These are phyloP conservation scores for Hyles lineata DNA, from an alignment of 2,888 invertebrate species.

Conservation along the genomic window DNA sequence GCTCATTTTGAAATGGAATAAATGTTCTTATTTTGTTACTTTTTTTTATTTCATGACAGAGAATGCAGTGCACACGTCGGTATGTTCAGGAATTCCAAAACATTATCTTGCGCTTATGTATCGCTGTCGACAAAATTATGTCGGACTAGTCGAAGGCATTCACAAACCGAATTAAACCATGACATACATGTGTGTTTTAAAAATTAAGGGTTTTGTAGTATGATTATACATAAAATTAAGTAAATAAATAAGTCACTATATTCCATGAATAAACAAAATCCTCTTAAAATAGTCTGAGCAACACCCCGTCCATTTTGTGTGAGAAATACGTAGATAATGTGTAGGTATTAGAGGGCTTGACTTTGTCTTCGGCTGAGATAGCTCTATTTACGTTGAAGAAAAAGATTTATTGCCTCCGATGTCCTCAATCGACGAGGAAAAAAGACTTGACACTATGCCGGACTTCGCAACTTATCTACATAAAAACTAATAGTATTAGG, in stretches of 20 bases:
- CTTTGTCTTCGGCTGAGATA: slow-evolving; percentile 35
- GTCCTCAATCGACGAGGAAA: slow-evolving; percentile 45
- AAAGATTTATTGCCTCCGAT: slow-evolving; percentile 52
- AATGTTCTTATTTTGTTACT: too few relatives aligned
- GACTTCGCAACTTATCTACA: slow-evolving; percentile 16
- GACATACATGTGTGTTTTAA: background rate
- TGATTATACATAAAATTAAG: background rate
- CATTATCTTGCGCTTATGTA: too few relatives aligned
- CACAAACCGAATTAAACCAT: too few relatives aligned
- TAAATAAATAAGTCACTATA: background rate
- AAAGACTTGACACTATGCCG: slow-evolving; percentile 43
- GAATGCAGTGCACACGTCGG: too few relatives aligned
- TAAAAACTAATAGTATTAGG: background rate
- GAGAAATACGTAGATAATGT: slow-evolving; percentile 24
- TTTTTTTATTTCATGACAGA: too few relatives aligned
- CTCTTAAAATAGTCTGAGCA: background rate
- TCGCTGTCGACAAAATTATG: too few relatives aligned
- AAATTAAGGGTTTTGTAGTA: background rate
- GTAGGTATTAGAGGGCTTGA: slow-evolving; percentile 11
- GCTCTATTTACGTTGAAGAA: slow-evolving; percentile 49
- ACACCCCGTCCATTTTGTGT: background rate
- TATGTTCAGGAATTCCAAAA: too few relatives aligned
- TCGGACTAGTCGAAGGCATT: too few relatives aligned
- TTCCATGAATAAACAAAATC: background rate
- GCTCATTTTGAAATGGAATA: too few relatives aligned